Base-by-base conservation (phyloP, 2,113 vertebrate species). In the Chlorocebus sabaeus region DNA sequence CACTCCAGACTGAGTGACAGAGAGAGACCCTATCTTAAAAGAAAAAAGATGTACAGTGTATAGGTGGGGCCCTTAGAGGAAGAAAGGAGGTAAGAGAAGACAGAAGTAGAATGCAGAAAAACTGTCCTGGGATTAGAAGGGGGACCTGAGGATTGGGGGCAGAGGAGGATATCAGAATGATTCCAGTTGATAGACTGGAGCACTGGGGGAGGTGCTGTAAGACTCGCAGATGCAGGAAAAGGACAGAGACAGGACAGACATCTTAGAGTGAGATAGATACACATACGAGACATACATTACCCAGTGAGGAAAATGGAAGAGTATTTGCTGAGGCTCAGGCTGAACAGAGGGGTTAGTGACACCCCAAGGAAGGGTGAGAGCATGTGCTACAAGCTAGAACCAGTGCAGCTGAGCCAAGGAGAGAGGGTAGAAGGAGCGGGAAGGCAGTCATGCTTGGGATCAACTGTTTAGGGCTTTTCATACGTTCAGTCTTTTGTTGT, bases 161-260 rank as follows among this genome's bases (percentile, higher is more conserved):
- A 8, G 80, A 80, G 45, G 81, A 67, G n/a, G 32, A 32, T 16
- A 35, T 8, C n/a, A 17, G 75, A 8, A 4, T 30, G 35, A 43
- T 17, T 18, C 57, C 75, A 72, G 35, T 68, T 5, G 59, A 83
- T 25, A 6, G 45, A 30, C 27, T 64, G 12, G 6, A 20, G 0
- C 6, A 0, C 30, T 30, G 5, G 32, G 1, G 16, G 1, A 13
- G 0, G 9, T 4, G 12, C 59, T 10, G 20, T 40, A 22, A 45
- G 48, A 16, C 22, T 0, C 16, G 30, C 38, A 5, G 18, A 8
- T 0, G 32, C 55, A 82, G 75, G 48, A 45, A 38, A 80, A 55
- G 14, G 48, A 27, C 25, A 85, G 88, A 16, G 32, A 23, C 17
- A 5, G n/a, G 80, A 10, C 6, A 48, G 32, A 8, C 1, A 2